Base-by-base conservation (phyloP, 1,140 invertebrate species). In the Bombus fervidus region DNA sequence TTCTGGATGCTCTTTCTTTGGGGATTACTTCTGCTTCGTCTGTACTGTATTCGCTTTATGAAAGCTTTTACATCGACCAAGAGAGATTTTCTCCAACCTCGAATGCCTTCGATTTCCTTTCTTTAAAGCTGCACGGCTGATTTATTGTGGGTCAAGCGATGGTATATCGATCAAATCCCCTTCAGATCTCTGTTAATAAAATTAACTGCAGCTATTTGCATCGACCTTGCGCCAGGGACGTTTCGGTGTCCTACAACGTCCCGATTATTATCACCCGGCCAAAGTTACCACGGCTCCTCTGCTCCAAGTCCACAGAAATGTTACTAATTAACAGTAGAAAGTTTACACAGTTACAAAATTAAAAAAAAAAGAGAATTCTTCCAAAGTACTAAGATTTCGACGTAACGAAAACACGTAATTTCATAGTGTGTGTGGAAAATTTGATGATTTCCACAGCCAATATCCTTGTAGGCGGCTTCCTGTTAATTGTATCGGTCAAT, bases 121-220 rank as follows among this genome's bases (percentile, higher is more conserved):
- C 74, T 76, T 76, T 37, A 59, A 57, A 12, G 13, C 34, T 4
- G 13, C 31, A 18, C 18, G 31, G 4, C 15, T 22, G 18, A 28
- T n/a, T 47, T 34, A n/a, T 39, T 59, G 25, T 18, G 28, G 74
- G 53, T 76, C 74, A 39, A 76, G 53, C 37, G 74, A 59, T 10
- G 74, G 25, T 5, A 6, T n/a, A 76, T 76, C 74, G 74, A 59
- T 76, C 34, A 39, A 59, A 59, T 59, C 4, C 22, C 34, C 74
- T 25, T 37, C 31, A 6, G 34, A 76, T 76, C 28, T 37, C 31
- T 37, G 47, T 37, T 47, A 47, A 74, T 74, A 47, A 74, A 74
- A 74, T 74, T 74, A 59, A 76, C 47, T 39, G 47, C 47, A 9
- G 47, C 34, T 76, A 57, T 76, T 76, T 76, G 31, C 25, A 76